Percentiles rank a stretch among this genome's conserved stretches.
Evolutionary conservation across 2,113 vertebrate species (phyloP).

Genomic region (Sterrhoptilus dennistouni): DNA sequence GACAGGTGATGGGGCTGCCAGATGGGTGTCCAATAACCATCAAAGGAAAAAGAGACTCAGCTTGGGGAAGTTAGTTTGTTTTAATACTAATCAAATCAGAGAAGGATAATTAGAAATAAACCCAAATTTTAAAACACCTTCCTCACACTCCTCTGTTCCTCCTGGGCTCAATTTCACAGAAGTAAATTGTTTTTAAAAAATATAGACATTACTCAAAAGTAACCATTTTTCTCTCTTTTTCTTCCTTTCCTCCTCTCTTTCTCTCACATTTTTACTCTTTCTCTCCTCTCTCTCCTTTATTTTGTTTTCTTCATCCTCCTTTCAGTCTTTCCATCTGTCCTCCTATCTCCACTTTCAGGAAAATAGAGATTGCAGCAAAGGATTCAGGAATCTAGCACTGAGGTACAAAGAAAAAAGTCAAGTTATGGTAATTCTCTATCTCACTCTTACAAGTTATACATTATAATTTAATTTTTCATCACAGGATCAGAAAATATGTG

Average conservation of each 20-base stretch:
- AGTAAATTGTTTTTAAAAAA: not conserved
- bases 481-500: not conserved
- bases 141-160: fast-evolving
- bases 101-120: not conserved
- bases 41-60: not conserved
- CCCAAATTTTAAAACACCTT: not conserved
- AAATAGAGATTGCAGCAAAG: not conserved
- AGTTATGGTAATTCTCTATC: not conserved
- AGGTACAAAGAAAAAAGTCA: not conserved
- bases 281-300: too few relatives aligned
- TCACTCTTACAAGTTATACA: not conserved
- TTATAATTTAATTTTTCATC: not conserved
- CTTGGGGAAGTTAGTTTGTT: not conserved
- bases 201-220: not conserved
- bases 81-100: not conserved
- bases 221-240: not conserved
- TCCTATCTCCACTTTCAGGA: not conserved
- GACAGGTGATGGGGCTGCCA: fast-evolving
- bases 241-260: not conserved
- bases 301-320: not conserved
- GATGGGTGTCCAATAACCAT: not conserved
- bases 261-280: not conserved
- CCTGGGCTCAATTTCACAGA: not conserved
- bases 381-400: not conserved
- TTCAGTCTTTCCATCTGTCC: not conserved